phyloP scores from a whole-genome alignment of 2,113 vertebrate genomes.

The Callithrix jacchus region DNA sequence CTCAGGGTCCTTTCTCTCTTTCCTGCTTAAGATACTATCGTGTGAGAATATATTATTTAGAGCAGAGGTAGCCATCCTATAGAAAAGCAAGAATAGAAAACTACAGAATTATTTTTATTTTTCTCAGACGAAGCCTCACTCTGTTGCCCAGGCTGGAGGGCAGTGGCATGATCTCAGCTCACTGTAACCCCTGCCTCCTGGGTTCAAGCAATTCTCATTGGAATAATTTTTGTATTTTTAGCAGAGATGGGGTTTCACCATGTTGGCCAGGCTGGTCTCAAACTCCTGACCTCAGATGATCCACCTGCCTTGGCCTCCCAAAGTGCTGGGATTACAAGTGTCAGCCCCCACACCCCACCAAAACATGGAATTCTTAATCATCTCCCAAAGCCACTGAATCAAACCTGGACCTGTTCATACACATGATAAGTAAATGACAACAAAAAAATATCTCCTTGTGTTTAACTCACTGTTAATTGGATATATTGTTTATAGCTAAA shows the following conservation, averaged over 20 bases:
- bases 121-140: no score
- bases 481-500: not conserved
- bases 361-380: not conserved
- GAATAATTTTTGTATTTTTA: no score
- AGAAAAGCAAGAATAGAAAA: not conserved
- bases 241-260: no score
- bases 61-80: not conserved
- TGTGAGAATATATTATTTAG: not conserved
- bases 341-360: accelerated
- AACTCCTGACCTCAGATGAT: no score
- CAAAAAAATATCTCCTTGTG: not conserved
- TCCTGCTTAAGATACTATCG: not conserved
- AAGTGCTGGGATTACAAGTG: no score
- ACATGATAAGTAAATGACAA: not conserved
- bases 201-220: no score
- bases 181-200: no score
- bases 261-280: no score
- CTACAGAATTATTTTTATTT: not conserved
- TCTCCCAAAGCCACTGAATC: not conserved
- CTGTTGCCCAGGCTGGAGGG: no score
- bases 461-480: not conserved
- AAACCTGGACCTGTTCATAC: not conserved
- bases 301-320: no score
- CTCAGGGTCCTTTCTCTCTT: not conserved
- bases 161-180: no score